phyloP scores from a whole-genome alignment of 2,888 invertebrate species.

The Mylabris sibirica region DNA sequence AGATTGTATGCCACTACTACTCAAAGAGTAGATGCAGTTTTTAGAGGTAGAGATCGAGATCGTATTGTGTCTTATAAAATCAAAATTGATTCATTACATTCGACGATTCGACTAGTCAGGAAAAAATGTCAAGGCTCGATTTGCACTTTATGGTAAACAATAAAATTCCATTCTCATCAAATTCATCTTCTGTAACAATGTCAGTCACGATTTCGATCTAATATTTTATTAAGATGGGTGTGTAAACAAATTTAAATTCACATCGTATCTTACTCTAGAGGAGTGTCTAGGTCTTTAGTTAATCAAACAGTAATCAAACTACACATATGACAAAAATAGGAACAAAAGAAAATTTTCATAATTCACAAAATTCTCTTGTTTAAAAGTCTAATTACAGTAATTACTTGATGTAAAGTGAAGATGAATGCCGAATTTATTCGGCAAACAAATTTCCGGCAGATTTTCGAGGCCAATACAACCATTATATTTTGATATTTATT shows the following conservation, averaged over 20 bases:
- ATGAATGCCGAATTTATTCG: not conserved
- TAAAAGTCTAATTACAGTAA: not conserved
- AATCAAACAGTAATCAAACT: not conserved
- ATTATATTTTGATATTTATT: not conserved
- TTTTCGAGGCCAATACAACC: not conserved
- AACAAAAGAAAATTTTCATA: not conserved
- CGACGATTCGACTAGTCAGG: not conserved
- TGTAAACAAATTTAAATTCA: slow-evolving; percentile 20
- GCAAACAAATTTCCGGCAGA: not conserved
- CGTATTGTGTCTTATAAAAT: not conserved
- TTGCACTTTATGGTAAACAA: slow-evolving; percentile 14
- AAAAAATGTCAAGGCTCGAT: slow-evolving; percentile 34
- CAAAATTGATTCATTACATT: not conserved
- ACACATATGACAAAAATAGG: not conserved
- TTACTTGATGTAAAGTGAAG: not conserved
- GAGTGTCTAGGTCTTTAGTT: not conserved
- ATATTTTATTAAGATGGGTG: slow-evolving; percentile 19
- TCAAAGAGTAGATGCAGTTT: too few species aligned
- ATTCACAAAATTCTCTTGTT: not conserved
- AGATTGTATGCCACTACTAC: too few species aligned
- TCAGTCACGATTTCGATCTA: slow-evolving; percentile 21
- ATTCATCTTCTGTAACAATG: slow-evolving; percentile 25
- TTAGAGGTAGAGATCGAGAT: not conserved
- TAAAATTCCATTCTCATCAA: slow-evolving; percentile 26
- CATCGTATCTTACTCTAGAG: not conserved